Conservation (phyloP, 2,888 invertebrate genomes). For the Ophioninae sp. region DNA sequence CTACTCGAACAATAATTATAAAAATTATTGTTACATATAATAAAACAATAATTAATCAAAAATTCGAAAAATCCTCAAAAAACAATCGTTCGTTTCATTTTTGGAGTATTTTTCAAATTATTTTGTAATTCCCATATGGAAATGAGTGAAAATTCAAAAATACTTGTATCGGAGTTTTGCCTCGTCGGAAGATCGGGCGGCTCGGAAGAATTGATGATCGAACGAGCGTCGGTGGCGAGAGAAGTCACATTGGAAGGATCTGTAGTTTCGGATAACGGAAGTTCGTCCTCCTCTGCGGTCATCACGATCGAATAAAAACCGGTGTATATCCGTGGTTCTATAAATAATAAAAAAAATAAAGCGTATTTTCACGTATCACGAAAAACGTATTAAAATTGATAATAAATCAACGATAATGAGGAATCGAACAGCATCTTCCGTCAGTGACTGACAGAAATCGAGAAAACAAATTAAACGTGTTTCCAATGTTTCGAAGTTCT, state of each 20-base stretch:
- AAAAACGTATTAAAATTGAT: constrained; percentile 53
- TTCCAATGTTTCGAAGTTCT: constrained; percentile 10
- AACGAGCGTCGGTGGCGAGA: constrained; percentile 66
- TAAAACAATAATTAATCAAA: too few species aligned
- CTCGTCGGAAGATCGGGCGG: constrained; percentile 17
- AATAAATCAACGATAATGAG: constrained; percentile 58
- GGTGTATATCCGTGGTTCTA: constrained; percentile 7
- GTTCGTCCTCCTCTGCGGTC: constrained; percentile 69
- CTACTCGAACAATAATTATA: not conserved
- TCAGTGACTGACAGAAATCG: constrained; percentile 60
- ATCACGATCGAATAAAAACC: constrained; percentile 24
- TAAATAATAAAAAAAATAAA: constrained; percentile 55
- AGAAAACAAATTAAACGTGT: constrained; percentile 33
- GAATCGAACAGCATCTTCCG: constrained; percentile 67
- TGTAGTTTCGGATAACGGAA: constrained; percentile 68
- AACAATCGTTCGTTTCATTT: too few species aligned
- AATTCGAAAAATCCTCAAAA: too few species aligned
- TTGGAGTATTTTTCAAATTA: not conserved
- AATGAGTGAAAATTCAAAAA: not conserved
- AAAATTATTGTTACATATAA: not conserved
- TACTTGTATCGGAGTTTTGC: constrained; percentile 44
- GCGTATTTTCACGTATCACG: constrained; percentile 47
- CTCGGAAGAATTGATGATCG: constrained; percentile 50
- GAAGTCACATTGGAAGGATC: constrained; percentile 71
- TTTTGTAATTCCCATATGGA: not conserved